These are phyloP conservation scores for Streptopelia turtur DNA, from an alignment of 2,797 vertebrate species.

Conservation along the genomic window DNA sequence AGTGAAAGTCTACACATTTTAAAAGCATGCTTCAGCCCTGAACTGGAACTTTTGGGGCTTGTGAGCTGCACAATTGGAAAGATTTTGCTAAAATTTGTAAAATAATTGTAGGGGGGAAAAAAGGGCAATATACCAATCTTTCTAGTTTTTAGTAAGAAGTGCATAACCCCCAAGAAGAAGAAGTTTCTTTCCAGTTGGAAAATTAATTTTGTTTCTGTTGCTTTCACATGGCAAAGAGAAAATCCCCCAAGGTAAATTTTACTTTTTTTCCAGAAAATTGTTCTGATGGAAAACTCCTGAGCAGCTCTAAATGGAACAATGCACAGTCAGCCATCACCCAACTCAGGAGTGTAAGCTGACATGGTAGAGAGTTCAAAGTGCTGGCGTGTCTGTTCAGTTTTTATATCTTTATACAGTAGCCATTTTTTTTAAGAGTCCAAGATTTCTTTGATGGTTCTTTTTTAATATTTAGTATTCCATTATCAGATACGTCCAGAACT, in stretches of 20 bases:
- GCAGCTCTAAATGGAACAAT: neutral
- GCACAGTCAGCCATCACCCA: neutral
- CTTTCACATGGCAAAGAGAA: neutral
- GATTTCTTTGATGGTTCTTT: neutral
- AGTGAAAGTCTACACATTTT: neutral
- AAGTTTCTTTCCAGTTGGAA: neutral
- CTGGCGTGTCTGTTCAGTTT: neutral
- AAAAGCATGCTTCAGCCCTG: neutral
- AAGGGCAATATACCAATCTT: neutral
- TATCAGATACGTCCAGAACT: neutral
- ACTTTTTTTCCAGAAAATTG: neutral
- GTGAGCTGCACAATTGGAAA: neutral
- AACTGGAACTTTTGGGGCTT: neutral
- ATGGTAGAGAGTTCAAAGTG: neutral
- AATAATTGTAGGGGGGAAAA: neutral
- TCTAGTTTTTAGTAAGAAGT: neutral
- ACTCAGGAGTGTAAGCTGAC: neutral
- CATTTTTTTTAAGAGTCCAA: neutral
- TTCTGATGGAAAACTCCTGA: neutral
- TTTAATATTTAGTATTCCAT: neutral
- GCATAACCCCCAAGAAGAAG: neutral
- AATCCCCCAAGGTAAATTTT: neutral
- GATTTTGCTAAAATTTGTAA: neutral
- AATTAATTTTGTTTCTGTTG: neutral
- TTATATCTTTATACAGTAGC: neutral